These are phyloP conservation scores for Drosophila rubida DNA, from an alignment of 2,888 invertebrate species.

Conservation along the genomic window DNA sequence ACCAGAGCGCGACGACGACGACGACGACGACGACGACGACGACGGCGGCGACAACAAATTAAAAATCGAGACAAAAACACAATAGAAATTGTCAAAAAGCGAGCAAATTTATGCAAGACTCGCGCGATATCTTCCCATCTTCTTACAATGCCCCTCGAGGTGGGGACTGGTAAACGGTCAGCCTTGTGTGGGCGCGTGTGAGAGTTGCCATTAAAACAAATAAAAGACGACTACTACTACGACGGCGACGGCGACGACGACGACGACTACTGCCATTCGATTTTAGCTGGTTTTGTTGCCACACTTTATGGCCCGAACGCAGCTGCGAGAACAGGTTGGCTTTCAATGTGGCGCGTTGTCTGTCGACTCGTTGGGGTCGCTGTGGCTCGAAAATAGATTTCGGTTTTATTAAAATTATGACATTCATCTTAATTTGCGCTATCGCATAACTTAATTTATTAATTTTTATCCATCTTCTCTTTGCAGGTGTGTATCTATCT, in stretches of 20 bases:
- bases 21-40: conserved; percentile 24
- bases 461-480: conserved; percentile 52
- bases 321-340: conserved; percentile 59
- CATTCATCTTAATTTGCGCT: conserved; percentile 79
- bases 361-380: conserved; percentile 4
- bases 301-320: conserved; percentile 10
- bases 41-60: conserved; percentile 44
- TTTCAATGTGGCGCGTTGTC: conserved; percentile 9
- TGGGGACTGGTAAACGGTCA: conserved; percentile 38
- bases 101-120: conserved; percentile 69
- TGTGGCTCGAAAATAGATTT: conserved; percentile 71
- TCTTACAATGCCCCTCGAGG: conserved; percentile 17
- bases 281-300: conserved; percentile 9
- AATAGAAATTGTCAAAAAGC: conserved; percentile 69
- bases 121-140: conserved; percentile 70
- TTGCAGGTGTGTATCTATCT: conserved; percentile 77
- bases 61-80: conserved; percentile 60
- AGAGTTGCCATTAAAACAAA: conserved; percentile 52
- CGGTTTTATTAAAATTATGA: conserved; percentile 80
- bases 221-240: conserved; percentile 9
- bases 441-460: conserved; percentile 78
- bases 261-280: conserved; percentile 2
- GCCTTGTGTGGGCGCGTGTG: conserved; percentile 75
- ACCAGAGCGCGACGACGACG: conserved; percentile 18
- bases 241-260: conserved; percentile 5